Evolutionary conservation across 2,797 vertebrate genomes (phyloP).

Genomic region (Orestias chungarensis): DNA sequence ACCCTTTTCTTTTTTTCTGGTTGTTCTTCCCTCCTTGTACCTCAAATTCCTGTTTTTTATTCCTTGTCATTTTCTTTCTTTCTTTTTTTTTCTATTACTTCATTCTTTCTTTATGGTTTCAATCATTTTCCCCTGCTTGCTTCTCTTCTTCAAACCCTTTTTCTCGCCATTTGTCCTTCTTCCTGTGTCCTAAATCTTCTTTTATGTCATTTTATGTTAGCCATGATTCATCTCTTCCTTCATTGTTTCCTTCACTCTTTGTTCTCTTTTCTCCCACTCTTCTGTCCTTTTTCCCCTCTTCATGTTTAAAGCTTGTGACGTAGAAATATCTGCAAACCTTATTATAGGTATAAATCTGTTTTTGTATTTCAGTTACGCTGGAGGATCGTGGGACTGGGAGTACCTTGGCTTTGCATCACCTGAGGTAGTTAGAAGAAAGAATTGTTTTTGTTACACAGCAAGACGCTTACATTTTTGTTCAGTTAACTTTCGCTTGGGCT

Average conservation of each 20-base stretch:
- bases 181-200: background rate
- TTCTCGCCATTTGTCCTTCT: background rate
- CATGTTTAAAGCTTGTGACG: background rate
- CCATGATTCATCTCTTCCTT: background rate
- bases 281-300: background rate
- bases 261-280: background rate
- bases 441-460: background rate
- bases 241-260: background rate
- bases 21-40: background rate
- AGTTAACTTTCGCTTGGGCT: slow-evolving; percentile 14
- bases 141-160: background rate
- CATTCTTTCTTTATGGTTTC: background rate
- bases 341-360: background rate
- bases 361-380: slow-evolving; percentile 87
- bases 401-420: slow-evolving; percentile 98
- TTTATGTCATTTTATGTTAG: background rate
- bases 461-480: slow-evolving; percentile 23
- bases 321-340: background rate
- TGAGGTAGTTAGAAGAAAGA: slow-evolving; percentile 79
- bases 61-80: background rate
- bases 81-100: background rate
- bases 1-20: background rate
- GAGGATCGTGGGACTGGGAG: slow-evolving; percentile 99
- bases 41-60: background rate
- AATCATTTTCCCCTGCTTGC: background rate